Evolutionary conservation across 2,888 invertebrate genomes (phyloP).

Genomic region (Malthinus flaveolus): DNA sequence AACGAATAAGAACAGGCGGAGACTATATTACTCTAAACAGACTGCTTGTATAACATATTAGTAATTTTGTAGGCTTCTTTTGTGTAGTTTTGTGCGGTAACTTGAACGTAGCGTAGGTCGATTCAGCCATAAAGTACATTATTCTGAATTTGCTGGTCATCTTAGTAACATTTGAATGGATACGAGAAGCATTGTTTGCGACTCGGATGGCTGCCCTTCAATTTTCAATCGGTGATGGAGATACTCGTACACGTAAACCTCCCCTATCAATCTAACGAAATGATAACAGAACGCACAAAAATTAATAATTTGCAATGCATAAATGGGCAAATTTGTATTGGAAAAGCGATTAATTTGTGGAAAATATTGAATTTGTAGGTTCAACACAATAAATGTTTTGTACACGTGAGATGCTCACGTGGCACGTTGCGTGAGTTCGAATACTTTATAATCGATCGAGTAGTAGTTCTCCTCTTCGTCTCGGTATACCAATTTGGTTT

Average conservation of each 20-base stretch:
- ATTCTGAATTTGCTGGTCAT: conserved; percentile 28
- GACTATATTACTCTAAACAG: too few relatives aligned
- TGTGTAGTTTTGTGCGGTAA: too few relatives aligned
- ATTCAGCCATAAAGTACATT: conserved; percentile 19
- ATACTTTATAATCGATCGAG: not conserved
- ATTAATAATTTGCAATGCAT: too few relatives aligned
- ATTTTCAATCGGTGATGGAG: conserved; percentile 21
- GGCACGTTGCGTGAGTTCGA: conserved; percentile 15
- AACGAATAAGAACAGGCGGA: too few relatives aligned
- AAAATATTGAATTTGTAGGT: conserved; percentile 2
- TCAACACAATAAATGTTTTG: not conserved
- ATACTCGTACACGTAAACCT: not conserved
- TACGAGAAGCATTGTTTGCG: conserved; percentile 24
- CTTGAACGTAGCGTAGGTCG: not conserved
- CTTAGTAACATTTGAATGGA: conserved; percentile 21
- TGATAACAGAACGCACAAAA: too few relatives aligned
- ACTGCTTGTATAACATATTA: too few relatives aligned
- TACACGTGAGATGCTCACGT: conserved; percentile 23
- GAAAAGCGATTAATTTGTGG: not conserved
- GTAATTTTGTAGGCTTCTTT: too few relatives aligned
- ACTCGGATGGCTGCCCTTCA: conserved; percentile 25
- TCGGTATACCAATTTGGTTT: too few relatives aligned
- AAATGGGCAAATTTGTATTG: too few relatives aligned
- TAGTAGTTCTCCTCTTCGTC: not conserved
- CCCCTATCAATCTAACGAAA: too few relatives aligned